Evolutionary conservation across 37 sponge, comb jelly and placozoan species (phyloP), one percentile per base, ranked within the genome.

Genomic region (Petrosia ficiformis): DNA sequence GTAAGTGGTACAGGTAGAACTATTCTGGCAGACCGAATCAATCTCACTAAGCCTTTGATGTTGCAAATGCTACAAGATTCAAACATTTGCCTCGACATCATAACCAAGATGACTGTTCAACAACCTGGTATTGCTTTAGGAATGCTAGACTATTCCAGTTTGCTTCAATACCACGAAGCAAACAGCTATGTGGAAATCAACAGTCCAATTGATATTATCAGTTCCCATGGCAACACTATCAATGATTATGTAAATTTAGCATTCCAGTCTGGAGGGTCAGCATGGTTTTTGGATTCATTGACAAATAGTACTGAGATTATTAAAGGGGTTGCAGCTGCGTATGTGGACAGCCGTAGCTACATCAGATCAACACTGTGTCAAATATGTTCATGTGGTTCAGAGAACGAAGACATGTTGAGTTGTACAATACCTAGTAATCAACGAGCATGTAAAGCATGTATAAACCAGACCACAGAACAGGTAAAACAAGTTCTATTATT

Each of bases 191-290:
- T 68, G 32, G 29, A 61, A 6, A 29, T 75, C 0, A 33, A 33
- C 22, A 59, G 68, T 8, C n/a, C 65, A 25, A 60, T 61, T 21
- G 33, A 38, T 8, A 24, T 72, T 1, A 72, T 65, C 57, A 60
- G 33, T 0, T 39, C 52, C 19, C 30, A 56, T 0, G 80, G 80
- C 24, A 16, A 66, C 3, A 73, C 70, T n/a, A 21, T 79, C 16
- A 37, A 39, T n/a, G 80, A 79, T 32, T 86, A 86, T 58, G 69
- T 86, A 36, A 59, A 72, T 3, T 74, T 86, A 35, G 57, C 80
- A n/a, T 34, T 80, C n/a, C 63, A 39, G 0, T 26, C 43, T 0
- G 76, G 74, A 36, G 74, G 86, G 8, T n/a, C 44, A 10, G 57
- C 69, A 1, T 86, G 65, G 63, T 31, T 75, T 1, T n/a, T 86